These are phyloP conservation scores for Melanerpes aurifrons DNA, from an alignment of 2,113 vertebrate genomes.

Conservation along the genomic window DNA sequence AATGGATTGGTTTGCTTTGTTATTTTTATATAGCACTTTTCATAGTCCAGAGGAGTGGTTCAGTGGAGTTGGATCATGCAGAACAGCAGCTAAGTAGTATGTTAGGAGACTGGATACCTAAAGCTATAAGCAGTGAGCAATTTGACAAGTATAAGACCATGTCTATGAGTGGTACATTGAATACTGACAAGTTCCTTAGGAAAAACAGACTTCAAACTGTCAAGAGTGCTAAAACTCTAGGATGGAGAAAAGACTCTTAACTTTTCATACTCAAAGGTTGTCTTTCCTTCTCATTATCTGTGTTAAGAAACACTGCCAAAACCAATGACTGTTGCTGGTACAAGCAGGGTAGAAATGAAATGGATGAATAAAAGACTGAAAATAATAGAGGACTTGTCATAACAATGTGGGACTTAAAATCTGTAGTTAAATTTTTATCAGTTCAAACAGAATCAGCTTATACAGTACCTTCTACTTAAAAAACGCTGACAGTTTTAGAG, in stretches of 20 bases:
- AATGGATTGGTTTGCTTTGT: background rate
- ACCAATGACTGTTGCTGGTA: background rate
- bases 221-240: background rate
- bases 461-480: background rate
- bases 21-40: background rate
- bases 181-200: background rate
- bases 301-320: conserved; percentile 8
- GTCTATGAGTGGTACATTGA: background rate
- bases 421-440: background rate
- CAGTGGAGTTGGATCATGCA: background rate
- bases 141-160: background rate
- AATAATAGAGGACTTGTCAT: background rate
- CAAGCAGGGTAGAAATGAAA: background rate
- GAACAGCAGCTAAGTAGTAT: background rate
- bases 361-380: background rate
- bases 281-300: background rate
- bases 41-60: background rate
- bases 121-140: background rate
- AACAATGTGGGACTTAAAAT: conserved; percentile 2
- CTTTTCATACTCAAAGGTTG: background rate
- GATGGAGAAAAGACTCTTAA: background rate
- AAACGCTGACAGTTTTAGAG: background rate
- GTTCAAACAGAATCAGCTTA: background rate
- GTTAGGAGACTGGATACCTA: background rate
- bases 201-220: background rate